These are phyloP conservation scores for Mionectes olivaceus DNA, from an alignment of 2,797 vertebrate species.

Conservation along the genomic window DNA sequence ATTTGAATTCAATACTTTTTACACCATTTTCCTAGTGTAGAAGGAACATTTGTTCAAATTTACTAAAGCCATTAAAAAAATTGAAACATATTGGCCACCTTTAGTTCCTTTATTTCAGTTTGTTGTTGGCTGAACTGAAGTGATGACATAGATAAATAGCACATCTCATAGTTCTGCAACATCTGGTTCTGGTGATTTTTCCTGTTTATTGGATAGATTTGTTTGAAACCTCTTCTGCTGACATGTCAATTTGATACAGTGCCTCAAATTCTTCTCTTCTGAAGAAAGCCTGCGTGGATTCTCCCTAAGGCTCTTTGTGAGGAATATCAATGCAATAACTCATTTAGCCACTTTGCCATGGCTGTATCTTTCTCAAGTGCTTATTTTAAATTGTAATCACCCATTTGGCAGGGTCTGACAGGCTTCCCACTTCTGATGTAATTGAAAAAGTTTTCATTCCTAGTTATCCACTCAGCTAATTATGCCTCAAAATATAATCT, in stretches of 20 bases:
- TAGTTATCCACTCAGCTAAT: not conserved
- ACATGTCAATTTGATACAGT: not conserved
- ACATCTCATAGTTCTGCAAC: not conserved
- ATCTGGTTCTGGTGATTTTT: constrained; percentile 33
- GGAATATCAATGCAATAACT: not conserved
- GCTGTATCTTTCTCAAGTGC: not conserved
- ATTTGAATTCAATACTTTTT: not conserved
- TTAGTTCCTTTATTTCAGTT: not conserved
- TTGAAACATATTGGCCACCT: not conserved
- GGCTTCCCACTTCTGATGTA: not conserved
- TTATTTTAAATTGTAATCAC: not conserved
- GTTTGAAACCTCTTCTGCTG: constrained; percentile 50
- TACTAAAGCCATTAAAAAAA: not conserved
- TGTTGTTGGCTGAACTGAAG: not conserved
- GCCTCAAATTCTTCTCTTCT: not conserved
- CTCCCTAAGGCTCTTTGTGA: not conserved
- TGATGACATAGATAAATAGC: not conserved
- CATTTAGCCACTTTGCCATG: not conserved
- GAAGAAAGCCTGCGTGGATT: constrained; percentile 5
- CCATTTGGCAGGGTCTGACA: not conserved
- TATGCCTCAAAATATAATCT: not conserved
- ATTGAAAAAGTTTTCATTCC: not conserved
- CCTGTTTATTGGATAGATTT: constrained; percentile 28
- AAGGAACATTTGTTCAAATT: not conserved
- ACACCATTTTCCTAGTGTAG: not conserved